Conservation (phyloP, 1,140 invertebrate species). For the Phocides pigmalion region DNA sequence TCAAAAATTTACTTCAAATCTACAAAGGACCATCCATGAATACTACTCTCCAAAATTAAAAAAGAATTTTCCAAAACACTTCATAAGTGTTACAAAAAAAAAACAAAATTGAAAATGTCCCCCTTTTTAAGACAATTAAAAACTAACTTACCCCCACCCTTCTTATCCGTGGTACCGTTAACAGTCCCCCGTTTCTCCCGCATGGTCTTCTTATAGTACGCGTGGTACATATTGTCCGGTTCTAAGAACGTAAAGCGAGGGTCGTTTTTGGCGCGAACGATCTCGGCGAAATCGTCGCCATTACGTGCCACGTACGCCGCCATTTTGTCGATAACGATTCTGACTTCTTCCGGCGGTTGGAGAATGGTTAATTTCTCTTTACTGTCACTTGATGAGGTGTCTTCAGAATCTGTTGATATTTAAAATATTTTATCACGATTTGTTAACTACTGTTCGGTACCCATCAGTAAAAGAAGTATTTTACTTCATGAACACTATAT, state of each 20-base stretch:
- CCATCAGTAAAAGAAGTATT: too few species aligned
- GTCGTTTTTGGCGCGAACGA: slow-evolving; percentile 94
- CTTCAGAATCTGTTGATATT: slow-evolving; percentile 57
- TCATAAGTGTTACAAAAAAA: too few species aligned
- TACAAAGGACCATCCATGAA: too few species aligned
- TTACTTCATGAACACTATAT: too few species aligned
- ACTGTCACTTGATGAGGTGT: slow-evolving; percentile 58
- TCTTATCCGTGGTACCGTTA: slow-evolving; percentile 69
- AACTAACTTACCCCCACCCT: slow-evolving; percentile 53
- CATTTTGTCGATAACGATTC: slow-evolving; percentile 97
- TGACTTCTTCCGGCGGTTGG: slow-evolving; percentile 90
- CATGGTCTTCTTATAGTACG: slow-evolving; percentile 89
- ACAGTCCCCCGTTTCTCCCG: slow-evolving; percentile 55
- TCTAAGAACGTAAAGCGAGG: slow-evolving; percentile 93
- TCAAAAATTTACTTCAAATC: too few species aligned
- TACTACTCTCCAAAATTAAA: too few species aligned
- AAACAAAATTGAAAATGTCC: too few species aligned
- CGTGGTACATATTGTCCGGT: slow-evolving; percentile 88
- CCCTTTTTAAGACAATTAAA: slow-evolving; percentile 31
- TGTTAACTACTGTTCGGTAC: too few species aligned
- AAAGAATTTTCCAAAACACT: too few species aligned
- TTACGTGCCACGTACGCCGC: slow-evolving; percentile 97
- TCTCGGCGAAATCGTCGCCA: slow-evolving; percentile 95
- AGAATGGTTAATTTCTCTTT: slow-evolving; percentile 79
- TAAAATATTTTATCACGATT: too few species aligned